These are phyloP conservation scores for Heterodera carotae DNA, from an alignment of 1,140 invertebrate genomes.

Conservation along the genomic window DNA sequence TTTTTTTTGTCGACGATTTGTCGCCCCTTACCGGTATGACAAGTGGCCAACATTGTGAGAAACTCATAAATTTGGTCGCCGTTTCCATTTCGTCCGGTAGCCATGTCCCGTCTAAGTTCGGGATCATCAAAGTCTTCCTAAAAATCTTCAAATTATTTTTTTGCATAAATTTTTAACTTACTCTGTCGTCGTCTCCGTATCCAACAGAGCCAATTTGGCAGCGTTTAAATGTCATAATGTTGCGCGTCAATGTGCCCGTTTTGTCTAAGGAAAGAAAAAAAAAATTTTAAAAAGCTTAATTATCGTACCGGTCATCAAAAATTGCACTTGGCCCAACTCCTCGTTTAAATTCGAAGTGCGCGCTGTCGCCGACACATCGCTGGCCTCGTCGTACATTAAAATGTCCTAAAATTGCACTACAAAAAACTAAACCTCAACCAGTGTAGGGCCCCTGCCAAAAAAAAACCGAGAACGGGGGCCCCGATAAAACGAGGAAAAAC, in stretches of 20 bases:
- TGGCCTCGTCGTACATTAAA: slow-evolving; percentile 92
- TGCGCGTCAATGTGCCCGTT: slow-evolving; percentile 90
- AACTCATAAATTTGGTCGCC: slow-evolving; percentile 75
- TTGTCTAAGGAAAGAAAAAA: slow-evolving; percentile 36
- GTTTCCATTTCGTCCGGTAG: slow-evolving; percentile 30
- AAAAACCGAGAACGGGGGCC: too few relatives aligned
- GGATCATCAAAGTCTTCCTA: slow-evolving; percentile 53
- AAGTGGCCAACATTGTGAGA: slow-evolving; percentile 85
- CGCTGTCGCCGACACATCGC: slow-evolving; percentile 91
- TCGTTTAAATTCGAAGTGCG: slow-evolving; percentile 98
- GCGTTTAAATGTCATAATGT: slow-evolving; percentile 95
- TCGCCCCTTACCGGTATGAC: slow-evolving; percentile 84
- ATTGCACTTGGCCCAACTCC: slow-evolving; percentile 82
- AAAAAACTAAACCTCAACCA: not conserved
- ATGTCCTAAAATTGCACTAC: slow-evolving; percentile 71
- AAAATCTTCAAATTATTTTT: not conserved
- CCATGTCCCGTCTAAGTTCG: slow-evolving; percentile 46
- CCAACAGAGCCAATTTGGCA: slow-evolving; percentile 81
- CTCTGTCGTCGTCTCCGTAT: slow-evolving; percentile 69
- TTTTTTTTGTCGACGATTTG: too few relatives aligned
- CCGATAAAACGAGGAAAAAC: too few relatives aligned
- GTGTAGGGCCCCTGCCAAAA: too few relatives aligned
- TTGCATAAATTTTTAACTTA: not conserved
- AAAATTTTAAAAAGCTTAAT: not conserved
- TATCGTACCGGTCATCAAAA: slow-evolving; percentile 53